Base-by-base conservation (phyloP, 1,140 invertebrate species). In the Stegodyphus dumicola region DNA sequence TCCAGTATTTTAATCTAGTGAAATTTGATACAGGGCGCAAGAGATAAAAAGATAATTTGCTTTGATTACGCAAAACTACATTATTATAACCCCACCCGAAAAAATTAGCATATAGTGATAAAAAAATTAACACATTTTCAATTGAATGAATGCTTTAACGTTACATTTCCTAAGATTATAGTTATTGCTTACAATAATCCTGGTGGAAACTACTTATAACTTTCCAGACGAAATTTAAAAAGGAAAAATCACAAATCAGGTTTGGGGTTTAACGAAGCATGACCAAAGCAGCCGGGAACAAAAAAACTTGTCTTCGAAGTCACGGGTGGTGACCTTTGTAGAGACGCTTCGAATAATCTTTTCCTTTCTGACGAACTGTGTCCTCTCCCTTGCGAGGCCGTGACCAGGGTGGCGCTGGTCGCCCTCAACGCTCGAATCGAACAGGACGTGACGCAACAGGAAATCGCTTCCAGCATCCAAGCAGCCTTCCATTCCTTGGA, bases 371-470 rank as follows among this genome's bases (percentile, higher is more conserved):
- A 33, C 33, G 49, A 13, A 49, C 17, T 6, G 33, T 74, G 48
- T 56, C 71, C 52, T 74, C 54, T 74, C 71, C 52, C 71, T 74
- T 74, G 49, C 33, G 78, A 80, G 69, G 33, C 69, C n/a, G 81
- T 84, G 81, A 84, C 81, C 71, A 76, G 66, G 65, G 81, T 70
- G 73, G 81, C 81, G 73, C 65, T 86, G 54, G 76, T 74, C n/a
- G 77, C 84, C 49, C 77, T 86, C 48, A 73, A 79, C 64, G 84
- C 84, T 17, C 53, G 84, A n/a, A 71, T 86, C 56, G 84, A 86
- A 66, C 84, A 86, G 75, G 77, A 86, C 60, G 69, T 86, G 77
- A 86, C 76, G 67, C 67, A 78, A 74, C 84, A 79, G 76, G 67
- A 86, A 67, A 86, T 86, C 18, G 76, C 76, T 48, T 86, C 76